These are phyloP conservation scores for Sarcophaga rosellei DNA, from an alignment of 2,888 invertebrate genomes.

Conservation along the genomic window DNA sequence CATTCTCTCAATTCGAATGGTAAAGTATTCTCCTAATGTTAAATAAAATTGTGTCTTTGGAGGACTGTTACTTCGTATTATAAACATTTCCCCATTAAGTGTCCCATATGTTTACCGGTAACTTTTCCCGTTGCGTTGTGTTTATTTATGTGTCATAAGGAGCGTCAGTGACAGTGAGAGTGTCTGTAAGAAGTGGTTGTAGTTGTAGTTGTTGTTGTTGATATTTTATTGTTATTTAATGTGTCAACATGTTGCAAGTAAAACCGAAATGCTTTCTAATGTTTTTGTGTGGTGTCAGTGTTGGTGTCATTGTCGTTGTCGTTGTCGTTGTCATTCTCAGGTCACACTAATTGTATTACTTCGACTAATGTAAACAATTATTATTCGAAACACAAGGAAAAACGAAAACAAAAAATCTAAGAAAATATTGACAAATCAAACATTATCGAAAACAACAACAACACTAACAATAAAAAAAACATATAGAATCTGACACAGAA, in stretches of 20 bases:
- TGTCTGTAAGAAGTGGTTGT: slow-evolving; percentile 39
- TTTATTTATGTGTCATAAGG: too few relatives aligned
- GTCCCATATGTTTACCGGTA: too few relatives aligned
- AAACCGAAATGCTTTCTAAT: slow-evolving; percentile 44
- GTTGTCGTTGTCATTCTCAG: slow-evolving; percentile 40
- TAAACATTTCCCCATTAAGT: too few relatives aligned
- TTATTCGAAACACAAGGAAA: not conserved
- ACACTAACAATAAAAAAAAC: slow-evolving; percentile 3
- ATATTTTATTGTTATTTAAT: slow-evolving; percentile 34
- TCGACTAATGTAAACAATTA: slow-evolving; percentile 46
- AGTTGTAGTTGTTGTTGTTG: slow-evolving; percentile 54
- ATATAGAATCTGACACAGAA: not conserved
- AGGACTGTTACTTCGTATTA: too few relatives aligned
- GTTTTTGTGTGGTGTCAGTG: not conserved
- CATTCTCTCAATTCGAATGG: too few relatives aligned
- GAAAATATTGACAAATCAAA: slow-evolving; percentile 39
- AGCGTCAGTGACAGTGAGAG: too few relatives aligned
- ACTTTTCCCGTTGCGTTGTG: too few relatives aligned
- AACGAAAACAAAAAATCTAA: slow-evolving; percentile 1
- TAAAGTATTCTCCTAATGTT: too few relatives aligned
- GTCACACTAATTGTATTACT: slow-evolving; percentile 58
- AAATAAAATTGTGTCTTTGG: too few relatives aligned
- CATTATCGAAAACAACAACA: slow-evolving; percentile 5
- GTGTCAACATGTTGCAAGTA: slow-evolving; percentile 56
- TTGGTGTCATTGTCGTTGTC: too few relatives aligned